Evolutionary conservation across 2,797 vertebrate genomes (phyloP).

Genomic region (Halcyon leucocephala): DNA sequence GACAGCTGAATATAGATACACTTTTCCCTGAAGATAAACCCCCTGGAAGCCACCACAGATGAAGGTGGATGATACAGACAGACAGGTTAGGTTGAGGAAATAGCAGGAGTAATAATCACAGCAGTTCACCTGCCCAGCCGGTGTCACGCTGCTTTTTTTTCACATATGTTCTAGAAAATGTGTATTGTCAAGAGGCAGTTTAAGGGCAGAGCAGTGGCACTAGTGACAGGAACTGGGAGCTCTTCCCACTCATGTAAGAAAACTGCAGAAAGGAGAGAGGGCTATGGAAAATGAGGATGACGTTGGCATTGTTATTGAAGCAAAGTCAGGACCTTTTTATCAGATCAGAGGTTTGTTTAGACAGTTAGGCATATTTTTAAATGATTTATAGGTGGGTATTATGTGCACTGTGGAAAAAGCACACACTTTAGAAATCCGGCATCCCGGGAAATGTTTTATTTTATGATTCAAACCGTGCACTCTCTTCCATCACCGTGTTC

Average conservation of each 20-base stretch:
- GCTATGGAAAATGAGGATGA: neutral
- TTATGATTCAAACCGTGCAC: neutral
- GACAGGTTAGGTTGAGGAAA: neutral
- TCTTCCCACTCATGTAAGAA: neutral
- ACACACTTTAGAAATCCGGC: neutral
- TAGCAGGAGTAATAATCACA: neutral
- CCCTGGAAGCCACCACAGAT: neutral
- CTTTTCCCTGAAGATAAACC: constrained; percentile 16
- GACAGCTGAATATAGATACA: constrained; percentile 27
- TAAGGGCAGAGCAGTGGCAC: neutral
- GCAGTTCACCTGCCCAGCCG: constrained; percentile 13
- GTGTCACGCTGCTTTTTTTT: neutral
- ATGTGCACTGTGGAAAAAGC: neutral
- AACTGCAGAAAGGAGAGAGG: neutral
- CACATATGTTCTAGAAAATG: neutral
- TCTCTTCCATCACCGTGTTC: neutral
- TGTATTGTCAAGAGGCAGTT: neutral
- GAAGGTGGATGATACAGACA: neutral
- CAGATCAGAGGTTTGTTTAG: constrained; percentile 22
- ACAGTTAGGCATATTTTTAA: constrained; percentile 16
- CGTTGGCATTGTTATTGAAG: neutral
- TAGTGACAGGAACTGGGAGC: constrained; percentile 9
- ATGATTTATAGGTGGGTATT: constrained; percentile 37
- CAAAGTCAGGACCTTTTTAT: constrained; percentile 36
- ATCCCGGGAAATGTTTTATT: neutral